Conservation (phyloP, 2,113 vertebrate genomes). For the Protomyctophum bolini region DNA sequence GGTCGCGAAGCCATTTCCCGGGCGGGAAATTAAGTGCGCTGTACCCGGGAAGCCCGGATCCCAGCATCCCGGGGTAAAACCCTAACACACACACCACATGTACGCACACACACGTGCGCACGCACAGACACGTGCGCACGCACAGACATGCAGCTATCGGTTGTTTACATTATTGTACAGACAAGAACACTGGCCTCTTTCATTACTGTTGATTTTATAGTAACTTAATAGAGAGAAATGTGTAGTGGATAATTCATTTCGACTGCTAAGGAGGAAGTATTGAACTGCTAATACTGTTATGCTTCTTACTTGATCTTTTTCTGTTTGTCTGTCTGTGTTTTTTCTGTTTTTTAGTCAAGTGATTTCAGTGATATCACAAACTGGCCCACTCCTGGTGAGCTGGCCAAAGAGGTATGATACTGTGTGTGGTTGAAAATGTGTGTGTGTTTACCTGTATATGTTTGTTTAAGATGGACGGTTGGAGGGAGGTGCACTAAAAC, state of each 20-base stretch:
- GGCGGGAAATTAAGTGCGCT: no score
- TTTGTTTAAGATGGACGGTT: background rate
- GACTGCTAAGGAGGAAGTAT: no score
- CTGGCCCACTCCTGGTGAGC: slow-evolving; percentile 96
- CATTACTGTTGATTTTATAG: slow-evolving; percentile 5
- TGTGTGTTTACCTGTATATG: slow-evolving; percentile 4
- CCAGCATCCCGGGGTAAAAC: no score
- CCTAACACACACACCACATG: no score
- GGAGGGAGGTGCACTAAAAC: no score
- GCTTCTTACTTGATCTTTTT: background rate
- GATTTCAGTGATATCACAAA: slow-evolving; percentile 93
- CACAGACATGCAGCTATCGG: rapidly evolving
- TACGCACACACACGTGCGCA: no score
- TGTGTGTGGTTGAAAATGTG: no score
- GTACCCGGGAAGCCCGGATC: no score
- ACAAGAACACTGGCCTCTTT: slow-evolving; percentile 49
- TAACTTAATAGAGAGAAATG: slow-evolving; percentile 1
- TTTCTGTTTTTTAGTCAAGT: slow-evolving; percentile 77
- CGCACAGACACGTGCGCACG: no score
- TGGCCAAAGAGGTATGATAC: slow-evolving; percentile 87
- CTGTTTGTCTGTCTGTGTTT: background rate
- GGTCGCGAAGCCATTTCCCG: no score
- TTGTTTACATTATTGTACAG: slow-evolving; percentile 47
- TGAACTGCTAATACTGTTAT: background rate
- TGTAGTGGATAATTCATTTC: background rate